Evolutionary conservation across 1,140 invertebrate species (phyloP).

Genomic region (Drosophila leontia): DNA sequence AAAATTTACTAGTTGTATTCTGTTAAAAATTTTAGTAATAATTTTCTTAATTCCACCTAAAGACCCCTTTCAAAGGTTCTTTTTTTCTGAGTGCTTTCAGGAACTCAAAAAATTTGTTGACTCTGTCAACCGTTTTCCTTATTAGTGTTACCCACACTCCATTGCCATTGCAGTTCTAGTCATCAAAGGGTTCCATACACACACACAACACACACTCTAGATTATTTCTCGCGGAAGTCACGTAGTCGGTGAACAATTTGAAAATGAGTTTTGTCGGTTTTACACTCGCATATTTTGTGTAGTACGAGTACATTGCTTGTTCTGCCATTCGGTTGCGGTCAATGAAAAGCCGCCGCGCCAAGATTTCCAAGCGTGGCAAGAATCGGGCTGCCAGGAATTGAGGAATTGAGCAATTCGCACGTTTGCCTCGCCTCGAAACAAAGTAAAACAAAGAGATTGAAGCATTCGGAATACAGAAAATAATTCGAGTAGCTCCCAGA

Average conservation of each 20-base stretch:
- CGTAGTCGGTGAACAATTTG: slow-evolving; percentile 77
- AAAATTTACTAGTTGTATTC: no score
- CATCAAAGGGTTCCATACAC: slow-evolving; percentile 39
- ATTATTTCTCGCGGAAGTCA: slow-evolving; percentile 79
- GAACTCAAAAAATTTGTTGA: slow-evolving; percentile 19
- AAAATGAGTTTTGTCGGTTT: slow-evolving; percentile 83
- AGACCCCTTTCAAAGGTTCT: neutral
- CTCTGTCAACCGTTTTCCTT: slow-evolving; percentile 36
- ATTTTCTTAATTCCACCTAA: neutral
- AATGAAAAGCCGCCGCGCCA: slow-evolving; percentile 70
- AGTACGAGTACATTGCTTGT: slow-evolving; percentile 48
- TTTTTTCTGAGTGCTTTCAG: neutral
- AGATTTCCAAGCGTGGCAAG: slow-evolving; percentile 49
- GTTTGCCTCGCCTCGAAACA: slow-evolving; percentile 72
- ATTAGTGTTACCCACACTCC: slow-evolving; percentile 30
- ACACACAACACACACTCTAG: slow-evolving; percentile 39
- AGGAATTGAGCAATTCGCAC: slow-evolving; percentile 81
- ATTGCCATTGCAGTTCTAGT: slow-evolving; percentile 29
- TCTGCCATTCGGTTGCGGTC: slow-evolving; percentile 69
- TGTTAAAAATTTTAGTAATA: no score
- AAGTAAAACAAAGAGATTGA: slow-evolving; percentile 74
- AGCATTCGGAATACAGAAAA: slow-evolving; percentile 51
- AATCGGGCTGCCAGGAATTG: slow-evolving; percentile 44
- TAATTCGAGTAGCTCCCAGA: slow-evolving; percentile 58
- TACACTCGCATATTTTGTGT: slow-evolving; percentile 61